Base-by-base conservation (phyloP, 2,113 vertebrate genomes). In the Heterotis niloticus region DNA sequence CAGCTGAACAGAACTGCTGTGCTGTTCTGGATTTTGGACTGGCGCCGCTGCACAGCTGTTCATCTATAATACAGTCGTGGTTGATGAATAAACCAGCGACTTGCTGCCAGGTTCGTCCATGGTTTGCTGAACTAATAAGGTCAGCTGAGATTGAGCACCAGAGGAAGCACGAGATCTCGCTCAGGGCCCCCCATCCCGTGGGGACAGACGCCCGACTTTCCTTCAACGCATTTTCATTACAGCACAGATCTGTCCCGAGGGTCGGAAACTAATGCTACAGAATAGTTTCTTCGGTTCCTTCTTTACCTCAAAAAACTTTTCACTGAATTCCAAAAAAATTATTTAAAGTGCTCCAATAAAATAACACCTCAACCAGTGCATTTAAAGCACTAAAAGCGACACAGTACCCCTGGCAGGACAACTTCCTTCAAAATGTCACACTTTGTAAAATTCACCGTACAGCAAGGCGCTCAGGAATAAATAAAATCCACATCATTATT, bases 11-110 rank as follows among this genome's bases (percentile, higher is more conserved):
- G 14, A 18, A 10, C 68, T 18, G 68, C 34, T n/a, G n/a, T 69
- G 16, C 20, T 70, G 51, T 67, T 34, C 16, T 34, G 29, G 23
- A 44, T 7, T 10, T 10, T 16, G 62, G 60, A 59, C 64, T 20
- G 26, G n/a, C 5, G 10, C n/a, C 34, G 20, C n/a, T 65, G 20
- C 51, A 52, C 12, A 44, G 9, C 1, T 10, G 13, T 23, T 77
- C 75, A 23, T 77, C 44, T 28, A 69, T 78, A 78, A 60, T 57
- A 29, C 54, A 78, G 60, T 78, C 69, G 28, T 70, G 59, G 10
- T 65, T 70, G 24, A 70, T 69, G 77, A 78, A 78, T 70, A 70
- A 59, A 70, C 20, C 54, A 60, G 26, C 17, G 24, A 24, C n/a
- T 68, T 54, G 67, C 65, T 56, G 14, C 24, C 0, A 28, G 52